A percentile compares a stretch with the other conserved stretches of the same genome.
Evolutionary conservation across 2,113 vertebrate genomes (phyloP).

Genomic region (Barnardius zonarius): DNA sequence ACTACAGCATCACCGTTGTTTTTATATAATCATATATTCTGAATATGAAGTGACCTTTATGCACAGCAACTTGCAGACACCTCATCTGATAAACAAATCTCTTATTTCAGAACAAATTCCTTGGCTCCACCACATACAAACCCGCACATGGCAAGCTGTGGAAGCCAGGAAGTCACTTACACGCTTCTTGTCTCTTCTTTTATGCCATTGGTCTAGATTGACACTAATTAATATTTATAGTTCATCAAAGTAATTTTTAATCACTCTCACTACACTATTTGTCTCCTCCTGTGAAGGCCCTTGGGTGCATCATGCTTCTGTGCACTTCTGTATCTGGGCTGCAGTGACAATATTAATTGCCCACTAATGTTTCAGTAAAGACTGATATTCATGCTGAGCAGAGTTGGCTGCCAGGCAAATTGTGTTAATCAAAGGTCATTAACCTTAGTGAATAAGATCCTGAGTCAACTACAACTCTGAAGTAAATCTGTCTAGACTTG

Average conservation of each 20-base stretch:
- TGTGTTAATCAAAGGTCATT: conserved; percentile 9
- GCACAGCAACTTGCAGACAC: background rate
- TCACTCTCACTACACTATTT: background rate
- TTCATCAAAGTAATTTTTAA: background rate
- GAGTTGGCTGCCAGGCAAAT: background rate
- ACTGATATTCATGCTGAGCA: background rate
- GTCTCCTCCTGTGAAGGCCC: background rate
- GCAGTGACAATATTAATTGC: background rate
- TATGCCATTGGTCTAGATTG: background rate
- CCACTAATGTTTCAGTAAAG: background rate
- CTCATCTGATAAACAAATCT: background rate
- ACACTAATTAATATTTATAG: background rate
- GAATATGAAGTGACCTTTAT: background rate
- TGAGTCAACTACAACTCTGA: background rate
- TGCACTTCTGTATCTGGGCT: background rate
- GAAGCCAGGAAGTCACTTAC: background rate
- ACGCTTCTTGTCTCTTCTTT: background rate
- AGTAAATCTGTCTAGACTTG: background rate
- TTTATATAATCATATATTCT: background rate
- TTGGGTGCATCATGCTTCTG: background rate
- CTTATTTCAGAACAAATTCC: background rate
- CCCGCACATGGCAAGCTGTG: rapidly evolving
- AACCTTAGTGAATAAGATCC: background rate
- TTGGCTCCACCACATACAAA: background rate
- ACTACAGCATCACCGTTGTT: background rate